phyloP scores from a whole-genome alignment of 2,888 invertebrate species.

The Clostera curtula region DNA sequence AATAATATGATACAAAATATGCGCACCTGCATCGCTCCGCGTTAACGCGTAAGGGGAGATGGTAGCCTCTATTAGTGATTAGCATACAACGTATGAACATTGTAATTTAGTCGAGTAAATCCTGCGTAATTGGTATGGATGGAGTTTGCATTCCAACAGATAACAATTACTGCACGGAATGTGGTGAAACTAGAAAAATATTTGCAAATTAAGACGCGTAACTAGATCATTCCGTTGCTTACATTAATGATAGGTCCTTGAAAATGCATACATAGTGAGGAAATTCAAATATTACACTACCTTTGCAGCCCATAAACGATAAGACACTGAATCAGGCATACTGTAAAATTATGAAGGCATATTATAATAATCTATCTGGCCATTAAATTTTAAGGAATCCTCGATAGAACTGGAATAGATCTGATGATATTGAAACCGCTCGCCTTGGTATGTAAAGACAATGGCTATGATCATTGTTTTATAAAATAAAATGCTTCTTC shows the following conservation, averaged over 20 bases:
- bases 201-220: constrained; percentile 41
- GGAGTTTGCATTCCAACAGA: constrained; percentile 44
- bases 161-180: constrained; percentile 54
- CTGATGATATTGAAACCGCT: too few species aligned
- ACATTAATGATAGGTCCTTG: neutral
- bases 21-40: constrained; percentile 29
- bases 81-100: constrained; percentile 12
- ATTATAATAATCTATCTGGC: too few species aligned
- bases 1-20: constrained; percentile 28
- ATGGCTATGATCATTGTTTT: too few species aligned
- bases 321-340: too few species aligned
- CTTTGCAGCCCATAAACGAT: too few species aligned
- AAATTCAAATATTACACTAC: too few species aligned
- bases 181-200: constrained; percentile 58
- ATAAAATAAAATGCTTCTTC: too few species aligned
- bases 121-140: constrained; percentile 40
- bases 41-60: constrained; percentile 10
- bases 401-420: too few species aligned
- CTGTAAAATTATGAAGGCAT: too few species aligned
- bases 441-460: too few species aligned
- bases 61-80: constrained; percentile 3
- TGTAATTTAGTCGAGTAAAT: constrained; percentile 31
- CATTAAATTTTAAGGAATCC: too few species aligned
- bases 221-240: constrained; percentile 30
- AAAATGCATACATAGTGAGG: neutral